These are phyloP conservation scores for Spatulosminthurus flaviceps DNA, from an alignment of 2,888 invertebrate genomes.

Conservation along the genomic window DNA sequence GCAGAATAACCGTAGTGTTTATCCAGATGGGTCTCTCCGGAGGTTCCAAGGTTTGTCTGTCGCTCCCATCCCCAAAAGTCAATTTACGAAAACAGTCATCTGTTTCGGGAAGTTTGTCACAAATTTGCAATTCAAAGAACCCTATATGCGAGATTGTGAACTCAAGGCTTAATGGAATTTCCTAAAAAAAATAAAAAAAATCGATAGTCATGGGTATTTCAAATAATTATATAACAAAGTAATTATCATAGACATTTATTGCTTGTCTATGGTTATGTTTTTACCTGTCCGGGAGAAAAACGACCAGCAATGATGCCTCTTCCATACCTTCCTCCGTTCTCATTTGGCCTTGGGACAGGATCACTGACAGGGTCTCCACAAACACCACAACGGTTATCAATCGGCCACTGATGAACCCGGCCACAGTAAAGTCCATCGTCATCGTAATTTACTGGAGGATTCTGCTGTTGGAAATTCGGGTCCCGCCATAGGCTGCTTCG, in stretches of 20 bases:
- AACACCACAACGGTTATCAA: constrained; percentile 11
- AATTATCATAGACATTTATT: too few relatives aligned
- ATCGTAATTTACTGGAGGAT: constrained; percentile 28
- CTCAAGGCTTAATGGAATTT: constrained; percentile 64
- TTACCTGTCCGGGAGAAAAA: constrained; percentile 48
- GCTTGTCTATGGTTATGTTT: too few relatives aligned
- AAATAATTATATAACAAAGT: neutral
- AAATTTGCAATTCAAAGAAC: constrained; percentile 66
- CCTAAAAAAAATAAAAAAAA: neutral
- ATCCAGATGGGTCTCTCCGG: constrained; percentile 24
- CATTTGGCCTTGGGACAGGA: constrained; percentile 44
- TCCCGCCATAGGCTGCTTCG: constrained; percentile 34
- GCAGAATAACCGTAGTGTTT: constrained; percentile 41
- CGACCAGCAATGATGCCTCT: constrained; percentile 47
- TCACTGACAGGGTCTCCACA: constrained; percentile 31
- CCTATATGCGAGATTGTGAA: constrained; percentile 66
- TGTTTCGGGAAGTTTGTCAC: constrained; percentile 61
- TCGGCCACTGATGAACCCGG: neutral
- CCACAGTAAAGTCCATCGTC: constrained; percentile 33
- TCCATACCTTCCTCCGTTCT: constrained; percentile 54
- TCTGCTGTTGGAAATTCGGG: constrained; percentile 9
- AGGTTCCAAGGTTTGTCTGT: neutral
- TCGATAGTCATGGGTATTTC: too few relatives aligned
- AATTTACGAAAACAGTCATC: constrained; percentile 29
- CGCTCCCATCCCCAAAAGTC: neutral